Percentiles rank a stretch among this genome's conserved stretches.
Conservation (phyloP, 2,113 vertebrate genomes). For the Leucosticte australis region DNA sequence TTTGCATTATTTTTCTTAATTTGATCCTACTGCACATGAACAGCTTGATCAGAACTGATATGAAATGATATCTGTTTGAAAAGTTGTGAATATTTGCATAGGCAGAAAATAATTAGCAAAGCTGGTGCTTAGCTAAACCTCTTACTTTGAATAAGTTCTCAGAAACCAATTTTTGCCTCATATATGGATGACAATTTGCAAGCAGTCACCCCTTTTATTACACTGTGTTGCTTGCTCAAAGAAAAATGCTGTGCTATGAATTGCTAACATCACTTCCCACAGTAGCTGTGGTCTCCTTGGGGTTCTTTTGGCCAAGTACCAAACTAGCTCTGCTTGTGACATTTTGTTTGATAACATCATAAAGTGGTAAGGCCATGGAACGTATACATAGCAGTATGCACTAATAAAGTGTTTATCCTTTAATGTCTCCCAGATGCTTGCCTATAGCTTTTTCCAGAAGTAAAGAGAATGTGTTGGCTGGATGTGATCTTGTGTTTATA, state of each 20-base stretch:
- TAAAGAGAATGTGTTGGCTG: not conserved
- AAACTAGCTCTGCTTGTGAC: not conserved
- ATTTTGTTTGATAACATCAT: slow-evolving; percentile 46
- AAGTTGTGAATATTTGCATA: not conserved
- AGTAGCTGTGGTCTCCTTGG: not conserved
- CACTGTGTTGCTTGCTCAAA: not conserved
- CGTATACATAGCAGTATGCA: not conserved
- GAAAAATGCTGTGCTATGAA: not conserved
- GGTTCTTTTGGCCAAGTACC: not conserved
- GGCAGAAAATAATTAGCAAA: not conserved
- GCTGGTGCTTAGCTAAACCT: not conserved
- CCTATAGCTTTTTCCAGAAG: slow-evolving; percentile 2
- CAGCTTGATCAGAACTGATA: not conserved
- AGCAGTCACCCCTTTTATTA: not conserved
- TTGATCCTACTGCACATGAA: not conserved
- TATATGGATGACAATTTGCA: not conserved
- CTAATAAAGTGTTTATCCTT: slow-evolving; percentile 6
- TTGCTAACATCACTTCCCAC: not conserved
- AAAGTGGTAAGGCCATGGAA: not conserved
- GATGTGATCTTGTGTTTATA: not conserved
- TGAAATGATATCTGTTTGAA: not conserved
- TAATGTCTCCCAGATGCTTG: slow-evolving; percentile 33
- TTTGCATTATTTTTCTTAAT: not conserved
- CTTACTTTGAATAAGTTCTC: not conserved
- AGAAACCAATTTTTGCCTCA: not conserved